A percentile compares a stretch with the other conserved stretches of the same genome.
These are phyloP conservation scores for Oegoconia quadripuncta DNA, from an alignment of 2,888 invertebrate genomes.

Conservation along the genomic window DNA sequence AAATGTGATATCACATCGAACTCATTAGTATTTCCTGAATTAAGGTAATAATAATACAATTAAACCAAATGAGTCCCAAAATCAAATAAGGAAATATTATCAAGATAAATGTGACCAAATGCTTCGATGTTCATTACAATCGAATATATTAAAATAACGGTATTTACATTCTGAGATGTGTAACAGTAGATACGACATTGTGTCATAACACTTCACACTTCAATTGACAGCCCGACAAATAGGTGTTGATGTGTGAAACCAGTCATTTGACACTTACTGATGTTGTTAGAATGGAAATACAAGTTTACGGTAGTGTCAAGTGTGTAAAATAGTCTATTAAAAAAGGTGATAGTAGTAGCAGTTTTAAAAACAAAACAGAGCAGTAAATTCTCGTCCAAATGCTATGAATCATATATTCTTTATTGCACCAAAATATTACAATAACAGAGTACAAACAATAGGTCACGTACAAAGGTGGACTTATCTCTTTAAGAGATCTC, in stretches of 20 bases:
- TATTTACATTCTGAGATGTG: conserved; percentile 8
- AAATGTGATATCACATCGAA: neutral
- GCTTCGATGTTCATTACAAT: neutral
- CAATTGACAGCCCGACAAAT: conserved; percentile 54
- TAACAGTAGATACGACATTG: conserved; percentile 32
- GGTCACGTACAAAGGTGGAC: too few species aligned
- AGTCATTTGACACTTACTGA: conserved; percentile 47
- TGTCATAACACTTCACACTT: conserved; percentile 58
- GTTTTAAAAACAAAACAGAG: neutral
- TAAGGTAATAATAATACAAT: neutral
- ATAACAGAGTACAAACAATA: too few species aligned
- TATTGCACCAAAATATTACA: too few species aligned
- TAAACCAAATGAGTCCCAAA: neutral
- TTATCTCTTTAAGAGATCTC: too few species aligned
- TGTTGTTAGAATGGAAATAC: conserved; percentile 26
- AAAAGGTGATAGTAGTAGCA: neutral
- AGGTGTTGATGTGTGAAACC: conserved; percentile 55
- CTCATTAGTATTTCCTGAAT: too few species aligned
- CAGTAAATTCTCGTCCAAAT: too few species aligned
- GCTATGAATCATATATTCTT: too few species aligned
- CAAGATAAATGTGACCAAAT: too few species aligned
- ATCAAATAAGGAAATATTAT: too few species aligned
- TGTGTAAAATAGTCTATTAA: neutral
- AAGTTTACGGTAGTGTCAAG: conserved; percentile 30
- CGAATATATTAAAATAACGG: neutral